Base-by-base conservation (phyloP, 2,888 invertebrate species). In the Spicauda simplicius region DNA sequence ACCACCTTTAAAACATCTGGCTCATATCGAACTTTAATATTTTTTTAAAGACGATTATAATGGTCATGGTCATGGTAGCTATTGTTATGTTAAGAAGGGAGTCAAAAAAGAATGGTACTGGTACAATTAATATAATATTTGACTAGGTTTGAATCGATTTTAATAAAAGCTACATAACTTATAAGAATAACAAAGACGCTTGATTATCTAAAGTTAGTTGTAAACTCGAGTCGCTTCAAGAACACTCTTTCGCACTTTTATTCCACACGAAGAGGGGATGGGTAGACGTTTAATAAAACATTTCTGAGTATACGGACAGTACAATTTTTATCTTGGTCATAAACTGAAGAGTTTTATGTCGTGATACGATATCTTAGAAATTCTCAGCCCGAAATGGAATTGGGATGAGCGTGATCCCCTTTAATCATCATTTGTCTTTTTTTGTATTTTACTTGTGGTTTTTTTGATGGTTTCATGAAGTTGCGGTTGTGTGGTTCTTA, bases 221-320 rank as follows among this genome's bases (percentile, higher is more conserved):
- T 10, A 33, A 33, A 10, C 33, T 33, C 33, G 33, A 33, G 7
- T 33, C 33, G 7, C 33, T 10, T 10, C 33, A 33, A 10, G 8
- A 8, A 33, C 8, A 33, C 33, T 33, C 33, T 33, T 33, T 33
- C 41, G 14, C 41, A 25, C 25, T 41, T 37, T 30, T 14, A 41
- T 41, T 41, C 41, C 5, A 14, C 10, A 41, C 14, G 14, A 5
- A 8, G 16, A 8, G 25, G 25, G 25, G 25, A n/a, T n/a, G 48
- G n/a, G 5, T 16, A 14, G n/a, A n/a, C 61, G 61, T 54, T 61
- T 61, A 52, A 61, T 61, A 61, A 50, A 61, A 61, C 53, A 61
- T 61, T 54, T 61, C 53, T 20, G 19, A 20, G 61, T 53, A 37
- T 19, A 37, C 52, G 33, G 53, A 61, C 53, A 19, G 20, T 19